Conservation (phyloP, 2,888 invertebrate species). For the Zaprionus lineosus region DNA sequence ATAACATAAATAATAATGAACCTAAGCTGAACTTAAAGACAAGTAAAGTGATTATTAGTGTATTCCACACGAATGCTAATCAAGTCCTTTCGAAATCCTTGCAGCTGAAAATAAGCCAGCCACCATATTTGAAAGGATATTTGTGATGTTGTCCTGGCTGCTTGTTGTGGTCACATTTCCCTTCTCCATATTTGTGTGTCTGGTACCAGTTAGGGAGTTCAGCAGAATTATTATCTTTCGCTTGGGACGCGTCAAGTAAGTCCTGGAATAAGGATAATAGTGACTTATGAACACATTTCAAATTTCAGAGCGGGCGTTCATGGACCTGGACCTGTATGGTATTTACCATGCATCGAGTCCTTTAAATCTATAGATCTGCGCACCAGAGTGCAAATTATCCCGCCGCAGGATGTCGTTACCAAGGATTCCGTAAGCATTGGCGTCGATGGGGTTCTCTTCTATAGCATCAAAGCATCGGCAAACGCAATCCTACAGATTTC, state of each 20-base stretch:
- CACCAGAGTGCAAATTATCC: conserved; percentile 85
- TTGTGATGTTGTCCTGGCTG: background rate
- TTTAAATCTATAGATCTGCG: conserved; percentile 85
- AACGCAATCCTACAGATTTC: conserved; percentile 88
- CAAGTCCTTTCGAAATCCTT: too few species aligned
- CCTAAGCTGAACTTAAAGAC: too few species aligned
- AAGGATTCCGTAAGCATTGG: conserved; percentile 95
- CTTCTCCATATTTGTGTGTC: conserved; percentile 57
- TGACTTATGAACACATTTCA: background rate
- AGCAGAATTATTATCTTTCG: conserved; percentile 86
- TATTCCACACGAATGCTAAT: too few species aligned
- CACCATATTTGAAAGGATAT: background rate
- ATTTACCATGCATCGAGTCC: conserved; percentile 85
- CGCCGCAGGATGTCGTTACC: conserved; percentile 87
- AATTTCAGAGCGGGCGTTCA: conserved; percentile 49
- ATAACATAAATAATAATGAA: too few species aligned
- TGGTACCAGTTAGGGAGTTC: conserved; percentile 84
- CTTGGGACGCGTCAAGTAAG: conserved; percentile 83
- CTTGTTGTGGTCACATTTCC: conserved; percentile 63
- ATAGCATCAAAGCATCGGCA: conserved; percentile 88
- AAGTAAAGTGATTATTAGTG: too few species aligned
- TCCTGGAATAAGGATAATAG: background rate
- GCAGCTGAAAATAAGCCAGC: background rate
- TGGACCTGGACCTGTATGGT: conserved; percentile 85
- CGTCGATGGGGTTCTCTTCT: conserved; percentile 93